A percentile compares a stretch with the other conserved stretches of the same genome.
These are phyloP conservation scores for Galbula dea DNA, from an alignment of 2,113 vertebrate genomes.

Conservation along the genomic window DNA sequence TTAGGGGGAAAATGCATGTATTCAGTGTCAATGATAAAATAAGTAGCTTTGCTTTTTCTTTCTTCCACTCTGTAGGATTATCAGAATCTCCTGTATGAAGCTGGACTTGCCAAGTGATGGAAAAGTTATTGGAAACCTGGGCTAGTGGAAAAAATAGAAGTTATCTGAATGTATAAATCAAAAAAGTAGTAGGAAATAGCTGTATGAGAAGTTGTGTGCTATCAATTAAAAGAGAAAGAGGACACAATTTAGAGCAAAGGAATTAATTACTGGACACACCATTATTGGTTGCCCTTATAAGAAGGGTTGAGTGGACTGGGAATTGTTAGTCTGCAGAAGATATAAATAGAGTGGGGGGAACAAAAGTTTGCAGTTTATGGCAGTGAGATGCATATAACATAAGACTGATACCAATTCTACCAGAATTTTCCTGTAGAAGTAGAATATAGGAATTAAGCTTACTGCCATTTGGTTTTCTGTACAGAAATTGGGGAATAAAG, in stretches of 20 bases:
- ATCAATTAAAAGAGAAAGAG: not conserved
- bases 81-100: not conserved
- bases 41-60: not conserved
- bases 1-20: not conserved
- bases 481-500: not conserved
- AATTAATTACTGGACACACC: not conserved
- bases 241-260: not conserved
- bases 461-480: not conserved
- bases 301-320: not conserved
- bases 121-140: not conserved
- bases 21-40: not conserved
- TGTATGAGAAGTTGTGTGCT: not conserved
- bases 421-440: not conserved
- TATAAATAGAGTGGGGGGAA: not conserved
- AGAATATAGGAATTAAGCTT: not conserved
- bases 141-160: not conserved
- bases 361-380: not conserved
- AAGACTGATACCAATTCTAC: fast-evolving
- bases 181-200: not conserved
- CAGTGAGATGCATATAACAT: not conserved
- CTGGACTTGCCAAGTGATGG: not conserved
- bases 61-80: not conserved
- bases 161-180: not conserved
- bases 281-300: not conserved
- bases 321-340: not conserved